Evolutionary conservation across 2,888 invertebrate species (phyloP).

Genomic region (Noctuana brunneofusca): DNA sequence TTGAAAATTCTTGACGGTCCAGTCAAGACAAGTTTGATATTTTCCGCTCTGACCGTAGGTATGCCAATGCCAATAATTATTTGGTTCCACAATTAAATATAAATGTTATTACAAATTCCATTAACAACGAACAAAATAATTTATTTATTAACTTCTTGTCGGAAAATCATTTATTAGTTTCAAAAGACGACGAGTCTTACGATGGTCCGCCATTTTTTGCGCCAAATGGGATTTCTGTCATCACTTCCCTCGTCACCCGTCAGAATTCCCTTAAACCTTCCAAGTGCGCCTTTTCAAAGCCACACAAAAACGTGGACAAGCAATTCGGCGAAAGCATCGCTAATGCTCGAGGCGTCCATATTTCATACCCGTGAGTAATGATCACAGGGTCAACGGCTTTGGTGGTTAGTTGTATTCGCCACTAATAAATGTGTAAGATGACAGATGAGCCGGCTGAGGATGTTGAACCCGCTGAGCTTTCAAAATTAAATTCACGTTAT

Average conservation of each 20-base stretch:
- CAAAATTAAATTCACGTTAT: background rate
- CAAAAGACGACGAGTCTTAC: background rate
- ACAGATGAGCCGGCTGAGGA: slow-evolving; percentile 11
- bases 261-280: slow-evolving; percentile 1
- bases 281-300: slow-evolving; percentile 16
- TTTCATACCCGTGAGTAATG: slow-evolving; percentile 42
- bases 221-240: background rate
- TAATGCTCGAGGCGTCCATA: slow-evolving; percentile 36
- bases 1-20: no score
- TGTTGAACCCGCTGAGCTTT: slow-evolving; percentile 15
- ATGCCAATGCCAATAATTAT: no score
- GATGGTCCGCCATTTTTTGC: background rate
- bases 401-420: slow-evolving; percentile 32
- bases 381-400: slow-evolving; percentile 32
- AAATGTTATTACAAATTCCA: no score
- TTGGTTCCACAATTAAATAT: no score
- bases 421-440: slow-evolving; percentile 30
- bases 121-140: no score
- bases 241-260: background rate
- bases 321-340: slow-evolving; percentile 38
- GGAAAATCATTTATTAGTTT: background rate
- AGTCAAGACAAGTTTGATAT: no score
- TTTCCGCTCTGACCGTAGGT: no score
- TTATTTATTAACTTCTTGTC: no score
- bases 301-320: slow-evolving; percentile 25